phyloP scores from a whole-genome alignment of 1,140 invertebrate genomes.

The Eriocheir sinensis region DNA sequence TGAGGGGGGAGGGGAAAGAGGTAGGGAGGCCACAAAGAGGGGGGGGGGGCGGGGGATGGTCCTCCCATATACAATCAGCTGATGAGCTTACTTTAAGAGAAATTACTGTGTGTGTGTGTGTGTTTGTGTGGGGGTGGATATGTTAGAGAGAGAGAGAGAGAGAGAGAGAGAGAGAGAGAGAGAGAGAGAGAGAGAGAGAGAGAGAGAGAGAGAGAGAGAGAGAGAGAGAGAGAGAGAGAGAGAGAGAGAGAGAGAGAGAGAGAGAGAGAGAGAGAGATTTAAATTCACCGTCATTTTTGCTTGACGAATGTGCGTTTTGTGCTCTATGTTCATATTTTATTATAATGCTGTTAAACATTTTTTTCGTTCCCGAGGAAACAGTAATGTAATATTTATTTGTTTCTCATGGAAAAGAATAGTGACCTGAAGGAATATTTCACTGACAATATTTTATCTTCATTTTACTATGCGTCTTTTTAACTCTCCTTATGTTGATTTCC shows the following conservation, averaged over 20 bases:
- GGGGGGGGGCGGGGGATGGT: background rate
- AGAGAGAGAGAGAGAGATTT: too few relatives aligned
- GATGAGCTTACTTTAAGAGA: background rate
- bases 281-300: too few relatives aligned
- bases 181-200: background rate
- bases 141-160: background rate
- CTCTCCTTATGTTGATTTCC: too few relatives aligned
- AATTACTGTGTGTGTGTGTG: slow-evolving; percentile 29
- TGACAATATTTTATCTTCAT: too few relatives aligned
- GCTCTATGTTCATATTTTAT: too few relatives aligned
- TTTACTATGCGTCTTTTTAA: too few relatives aligned
- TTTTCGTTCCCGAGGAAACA: too few relatives aligned
- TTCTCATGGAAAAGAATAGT: too few relatives aligned
- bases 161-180: background rate
- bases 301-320: too few relatives aligned
- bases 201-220: background rate
- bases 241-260: background rate
- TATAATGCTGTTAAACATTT: too few relatives aligned
- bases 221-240: background rate
- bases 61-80: slow-evolving; percentile 1
- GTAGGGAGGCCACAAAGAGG: background rate
- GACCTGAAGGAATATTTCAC: too few relatives aligned
- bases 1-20: background rate
- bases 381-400: too few relatives aligned
- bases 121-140: background rate